phyloP scores from a whole-genome alignment of 2,113 vertebrate species.

The Rhinopomastus cyanomelas region DNA sequence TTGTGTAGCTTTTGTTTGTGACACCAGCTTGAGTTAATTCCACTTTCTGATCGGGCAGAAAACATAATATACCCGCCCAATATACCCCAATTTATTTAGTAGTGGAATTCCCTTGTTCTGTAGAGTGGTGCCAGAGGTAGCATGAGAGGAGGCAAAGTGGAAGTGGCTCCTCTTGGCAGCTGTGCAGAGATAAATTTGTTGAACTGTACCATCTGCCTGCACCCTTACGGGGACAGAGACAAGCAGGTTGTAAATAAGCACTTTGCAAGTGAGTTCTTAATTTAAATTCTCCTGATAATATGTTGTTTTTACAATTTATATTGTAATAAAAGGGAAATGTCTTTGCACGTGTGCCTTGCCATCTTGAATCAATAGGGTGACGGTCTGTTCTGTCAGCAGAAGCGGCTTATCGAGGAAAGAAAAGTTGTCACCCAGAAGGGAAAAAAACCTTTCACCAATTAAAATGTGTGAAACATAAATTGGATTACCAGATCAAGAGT shows the following conservation, averaged over 20 bases:
- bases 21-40: background rate
- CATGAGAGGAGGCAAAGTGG: fast-evolving
- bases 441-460: background rate
- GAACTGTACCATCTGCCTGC: background rate
- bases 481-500: background rate
- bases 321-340: background rate
- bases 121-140: background rate
- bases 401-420: background rate
- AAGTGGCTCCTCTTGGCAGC: background rate
- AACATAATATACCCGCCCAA: fast-evolving
- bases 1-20: fast-evolving
- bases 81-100: background rate
- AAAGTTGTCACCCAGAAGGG: background rate
- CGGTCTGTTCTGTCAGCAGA: background rate
- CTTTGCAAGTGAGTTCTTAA: background rate
- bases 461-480: background rate
- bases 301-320: background rate
- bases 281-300: background rate
- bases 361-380: background rate
- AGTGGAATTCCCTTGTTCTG: background rate
- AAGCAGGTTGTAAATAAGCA: background rate
- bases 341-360: background rate
- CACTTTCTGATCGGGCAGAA: background rate
- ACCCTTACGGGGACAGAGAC: background rate
- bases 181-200: background rate